Conservation (phyloP, 2,888 invertebrate species). For the Conomelus anceps region DNA sequence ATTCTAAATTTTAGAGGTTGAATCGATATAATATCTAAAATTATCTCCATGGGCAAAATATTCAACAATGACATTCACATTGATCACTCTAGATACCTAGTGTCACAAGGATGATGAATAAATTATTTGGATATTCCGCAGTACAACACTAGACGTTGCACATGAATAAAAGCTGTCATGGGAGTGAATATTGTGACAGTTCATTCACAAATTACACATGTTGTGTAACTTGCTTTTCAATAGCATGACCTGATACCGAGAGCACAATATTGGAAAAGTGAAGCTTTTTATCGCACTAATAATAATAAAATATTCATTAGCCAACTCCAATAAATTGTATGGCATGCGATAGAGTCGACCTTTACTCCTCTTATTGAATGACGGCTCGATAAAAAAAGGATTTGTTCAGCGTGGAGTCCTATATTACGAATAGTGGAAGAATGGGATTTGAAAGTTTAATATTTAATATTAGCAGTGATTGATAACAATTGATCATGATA, state of each 20-base stretch:
- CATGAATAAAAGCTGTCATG: not conserved
- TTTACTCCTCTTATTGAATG: not conserved
- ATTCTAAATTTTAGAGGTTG: too few species aligned
- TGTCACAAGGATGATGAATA: not conserved
- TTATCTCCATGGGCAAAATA: not conserved
- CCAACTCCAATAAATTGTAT: not conserved
- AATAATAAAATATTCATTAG: not conserved
- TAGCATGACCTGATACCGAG: not conserved
- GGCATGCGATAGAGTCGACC: not conserved
- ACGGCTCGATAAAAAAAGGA: not conserved
- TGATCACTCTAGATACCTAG: not conserved
- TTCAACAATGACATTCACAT: not conserved
- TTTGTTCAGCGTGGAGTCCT: not conserved
- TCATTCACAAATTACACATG: not conserved
- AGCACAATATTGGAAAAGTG: not conserved
- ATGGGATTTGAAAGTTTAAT: too few species aligned
- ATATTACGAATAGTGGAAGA: too few species aligned
- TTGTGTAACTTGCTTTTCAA: not conserved
- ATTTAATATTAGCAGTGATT: too few species aligned
- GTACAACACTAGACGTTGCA: not conserved
- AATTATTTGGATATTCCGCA: not conserved
- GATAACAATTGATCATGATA: too few species aligned
- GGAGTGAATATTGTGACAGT: not conserved
- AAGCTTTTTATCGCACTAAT: not conserved
- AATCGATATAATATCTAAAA: too few species aligned